Evolutionary conservation across 1,140 invertebrate species (phyloP), one percentile per base, ranked within the genome.

Genomic region (Diploscapter pachys): DNA sequence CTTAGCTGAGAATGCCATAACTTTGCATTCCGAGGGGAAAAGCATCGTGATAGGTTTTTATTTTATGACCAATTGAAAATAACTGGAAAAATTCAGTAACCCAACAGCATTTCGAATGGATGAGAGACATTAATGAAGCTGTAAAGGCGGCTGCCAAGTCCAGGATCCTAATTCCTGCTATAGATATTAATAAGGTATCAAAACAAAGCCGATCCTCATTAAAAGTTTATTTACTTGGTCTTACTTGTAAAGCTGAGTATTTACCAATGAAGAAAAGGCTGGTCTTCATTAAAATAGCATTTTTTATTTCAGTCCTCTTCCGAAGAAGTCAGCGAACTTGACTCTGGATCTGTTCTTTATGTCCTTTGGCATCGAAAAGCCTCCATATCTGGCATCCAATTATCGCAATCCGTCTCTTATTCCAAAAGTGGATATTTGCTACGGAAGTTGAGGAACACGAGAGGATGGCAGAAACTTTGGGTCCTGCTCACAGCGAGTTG

Each of bases 401-500:
- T 72, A 72, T 73, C 49, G 52, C 5, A 73, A 50, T 9, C n/a
- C 54, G 71, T 72, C 5, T 70, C 63, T 8, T 64, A 31, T 50
- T 53, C 49, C 4, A 31, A 66, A n/a, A 48, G 68, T n/a, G 75
- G 75, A 76, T 80, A 81, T 73, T 78, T 79, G 87, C 88, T 82
- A 80, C 11, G 69, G 61, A 78, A 78, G 57, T 49, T 77, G 63
- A 56, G 71, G n/a, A 75, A 75, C 56, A 72, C 73, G 6, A 5
- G 48, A 83, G 95, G 95, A 65, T 98, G 95, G 95, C 95, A 98
- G 89, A 96, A 96, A 85, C 88, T 98, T 6, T 98, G 95, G 95
- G 94, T 98, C 49, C 94, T 97, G 11, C 96, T 97, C 84, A 94
- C 94, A 3, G 93, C 94, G 80, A 96, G 95, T 86, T 96, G 94